These are phyloP conservation scores for Silvanus unidentatus DNA, from an alignment of 2,888 invertebrate genomes.

Conservation along the genomic window DNA sequence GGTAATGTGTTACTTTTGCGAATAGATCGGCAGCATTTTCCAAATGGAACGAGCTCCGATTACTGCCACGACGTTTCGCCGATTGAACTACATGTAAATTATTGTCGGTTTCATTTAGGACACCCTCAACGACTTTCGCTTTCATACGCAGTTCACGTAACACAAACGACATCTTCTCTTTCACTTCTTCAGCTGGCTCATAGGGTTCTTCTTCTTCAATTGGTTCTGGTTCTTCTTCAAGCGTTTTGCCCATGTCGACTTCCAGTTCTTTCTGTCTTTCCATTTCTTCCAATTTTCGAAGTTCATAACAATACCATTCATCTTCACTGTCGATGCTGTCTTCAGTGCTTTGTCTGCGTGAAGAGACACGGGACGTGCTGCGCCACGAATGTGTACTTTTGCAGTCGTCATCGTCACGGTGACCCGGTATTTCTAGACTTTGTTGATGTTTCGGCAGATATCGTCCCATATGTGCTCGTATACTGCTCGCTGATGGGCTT, in stretches of 20 bases:
- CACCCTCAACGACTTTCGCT: conserved; percentile 50
- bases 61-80: conserved; percentile 37
- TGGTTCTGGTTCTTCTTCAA: conserved; percentile 55
- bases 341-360: conserved; percentile 83
- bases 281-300: conserved; percentile 79
- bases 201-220: conserved; percentile 50
- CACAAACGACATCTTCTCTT: conserved; percentile 75
- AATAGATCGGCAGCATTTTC: conserved; percentile 43
- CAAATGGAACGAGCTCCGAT: conserved; percentile 31
- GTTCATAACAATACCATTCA: conserved; percentile 87
- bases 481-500: conserved; percentile 61
- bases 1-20: conserved; percentile 50
- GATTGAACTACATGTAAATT: conserved; percentile 39
- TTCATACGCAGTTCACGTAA: conserved; percentile 68
- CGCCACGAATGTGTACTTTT: conserved; percentile 83
- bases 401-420: conserved; percentile 69
- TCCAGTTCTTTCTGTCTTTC: conserved; percentile 69
- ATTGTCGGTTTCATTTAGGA: conserved; percentile 42
- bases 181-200: conserved; percentile 63
- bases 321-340: conserved; percentile 91
- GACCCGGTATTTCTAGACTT: conserved; percentile 73
- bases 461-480: conserved; percentile 54
- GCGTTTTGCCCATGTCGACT: conserved; percentile 54
- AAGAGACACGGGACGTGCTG: conserved; percentile 78
- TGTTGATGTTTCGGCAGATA: conserved; percentile 66